Base-by-base conservation (phyloP, 64 coral and sea anemone species). In the Pocillopora verrucosa region DNA sequence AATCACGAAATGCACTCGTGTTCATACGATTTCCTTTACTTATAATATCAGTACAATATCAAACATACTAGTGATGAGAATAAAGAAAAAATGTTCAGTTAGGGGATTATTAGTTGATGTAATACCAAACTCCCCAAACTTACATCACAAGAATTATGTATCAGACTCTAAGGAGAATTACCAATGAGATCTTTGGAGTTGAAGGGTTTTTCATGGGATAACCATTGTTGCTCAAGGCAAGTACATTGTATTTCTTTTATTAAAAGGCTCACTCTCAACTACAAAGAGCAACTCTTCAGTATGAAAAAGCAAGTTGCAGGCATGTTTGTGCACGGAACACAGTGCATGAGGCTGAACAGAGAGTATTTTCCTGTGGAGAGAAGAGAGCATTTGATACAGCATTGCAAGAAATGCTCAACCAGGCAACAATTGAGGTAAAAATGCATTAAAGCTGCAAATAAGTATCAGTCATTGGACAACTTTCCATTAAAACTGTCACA, bases 381-480 rank as follows among this genome's bases (percentile, higher is more conserved):
- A 97, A 91, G 22, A 97, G 95, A 78, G 84, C 91, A 62, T 97
- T 97, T 93, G 95, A 97, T 94, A 30, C 95, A 59, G 92, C 92
- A 78, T 17, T 97, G 11, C 95, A 97, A 88, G 91, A 97, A 91
- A 86, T 97, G 76, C 92, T 97, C 13, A 97, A 97, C 78, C 77
- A 91, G 63, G 95, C 95, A 62, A 97, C 95, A 73, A 78, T 78
- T 59, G 95, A 97, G 95, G 95, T 93, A 87, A 77, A 17, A 38
- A 74, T 12, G 14, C 9, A 26, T 63, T 22, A 11, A 13, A 37
- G 26, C 36, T 65, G 3, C 41, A 51, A 51, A 51, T 51, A 51
- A 51, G 3, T 51, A 0, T 51, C 41, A 4, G 41, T 51, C 41
- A 51, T 51, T 7, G 3, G 7, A 51, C 41, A 51, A 51, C 7